Evolutionary conservation across 2,888 invertebrate genomes (phyloP), one percentile per base, ranked within the genome.

Genomic region (Melanophora roralis): DNA sequence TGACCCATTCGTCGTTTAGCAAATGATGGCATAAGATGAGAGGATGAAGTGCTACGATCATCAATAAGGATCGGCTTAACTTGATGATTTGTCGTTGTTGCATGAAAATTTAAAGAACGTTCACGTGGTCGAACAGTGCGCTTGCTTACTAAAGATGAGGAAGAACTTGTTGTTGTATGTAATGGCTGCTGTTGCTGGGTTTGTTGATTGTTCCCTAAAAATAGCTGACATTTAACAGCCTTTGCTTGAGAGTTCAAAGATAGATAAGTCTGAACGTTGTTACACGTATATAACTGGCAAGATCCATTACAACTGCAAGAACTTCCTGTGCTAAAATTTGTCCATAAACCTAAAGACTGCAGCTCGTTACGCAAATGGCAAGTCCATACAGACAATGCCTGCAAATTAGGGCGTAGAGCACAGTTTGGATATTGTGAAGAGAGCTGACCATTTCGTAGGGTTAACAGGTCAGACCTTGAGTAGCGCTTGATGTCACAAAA

Each of bases 361-460:
- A 71, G 32, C 40, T 68, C 71, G 19, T 76, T 74, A 32, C 74
- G 55, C 34, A 81, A 84, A 80, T 91, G 91, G 16, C 91, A 90
- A 85, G 93, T 93, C 86, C 91, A 91, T 83, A 89, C 85, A 62
- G 86, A 83, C 53, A 89, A 82, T 5, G 84, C 81, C 34, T 86
- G 86, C 14, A 88, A 79, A n/a, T 84, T 86, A 9, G 65, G 88
- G 84, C 92, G 91, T 82, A 93, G 92, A 81, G 93, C 89, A 89
- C 93, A 94, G 83, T 93, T 93, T n/a, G 96, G 95, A 85, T 94
- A 93, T 78, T 91, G 92, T 87, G 93, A 93, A 55, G 96, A 94
- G 81, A 93, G 91, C 78, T 94, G 94, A 84, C 93, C 93, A 86
- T 93, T 92, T 73, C 94, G 93, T 83, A 96, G 91, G 51, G 93